phyloP scores from a whole-genome alignment of 2,113 vertebrate genomes.

The Colius striatus region DNA sequence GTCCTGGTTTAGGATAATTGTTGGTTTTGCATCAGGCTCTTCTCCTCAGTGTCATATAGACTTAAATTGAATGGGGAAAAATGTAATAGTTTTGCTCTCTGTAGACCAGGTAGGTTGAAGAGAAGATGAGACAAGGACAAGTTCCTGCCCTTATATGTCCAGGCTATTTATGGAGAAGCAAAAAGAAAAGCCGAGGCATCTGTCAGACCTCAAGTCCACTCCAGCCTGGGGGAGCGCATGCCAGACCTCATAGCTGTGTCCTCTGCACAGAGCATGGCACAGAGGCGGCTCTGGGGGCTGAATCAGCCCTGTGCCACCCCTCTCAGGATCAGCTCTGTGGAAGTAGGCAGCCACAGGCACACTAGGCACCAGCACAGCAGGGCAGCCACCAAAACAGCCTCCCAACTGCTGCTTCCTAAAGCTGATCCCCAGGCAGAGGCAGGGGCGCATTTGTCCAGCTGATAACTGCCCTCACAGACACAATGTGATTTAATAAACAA shows the following conservation, averaged over 20 bases:
- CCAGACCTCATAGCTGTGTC: neutral
- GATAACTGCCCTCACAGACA: neutral
- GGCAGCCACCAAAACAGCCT: neutral
- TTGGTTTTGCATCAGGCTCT: neutral
- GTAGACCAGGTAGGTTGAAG: neutral
- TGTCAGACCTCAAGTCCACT: neutral
- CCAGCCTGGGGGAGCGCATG: neutral
- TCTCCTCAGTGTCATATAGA: neutral
- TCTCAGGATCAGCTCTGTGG: neutral
- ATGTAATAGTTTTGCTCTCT: neutral
- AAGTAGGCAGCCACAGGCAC: neutral
- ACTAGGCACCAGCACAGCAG: neutral
- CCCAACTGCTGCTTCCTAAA: neutral
- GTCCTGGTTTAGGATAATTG: neutral
- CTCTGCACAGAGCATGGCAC: neutral
- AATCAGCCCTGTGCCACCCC: fast-evolving
- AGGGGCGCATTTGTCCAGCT: neutral
- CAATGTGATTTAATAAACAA: neutral
- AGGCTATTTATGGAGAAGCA: neutral
- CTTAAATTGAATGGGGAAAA: neutral
- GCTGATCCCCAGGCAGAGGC: neutral
- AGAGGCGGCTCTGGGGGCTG: neutral
- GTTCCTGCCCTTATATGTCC: neutral
- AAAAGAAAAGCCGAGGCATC: neutral
- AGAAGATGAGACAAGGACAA: neutral